Conservation (phyloP, 2,113 vertebrate species). For the Vidua chalybeata region DNA sequence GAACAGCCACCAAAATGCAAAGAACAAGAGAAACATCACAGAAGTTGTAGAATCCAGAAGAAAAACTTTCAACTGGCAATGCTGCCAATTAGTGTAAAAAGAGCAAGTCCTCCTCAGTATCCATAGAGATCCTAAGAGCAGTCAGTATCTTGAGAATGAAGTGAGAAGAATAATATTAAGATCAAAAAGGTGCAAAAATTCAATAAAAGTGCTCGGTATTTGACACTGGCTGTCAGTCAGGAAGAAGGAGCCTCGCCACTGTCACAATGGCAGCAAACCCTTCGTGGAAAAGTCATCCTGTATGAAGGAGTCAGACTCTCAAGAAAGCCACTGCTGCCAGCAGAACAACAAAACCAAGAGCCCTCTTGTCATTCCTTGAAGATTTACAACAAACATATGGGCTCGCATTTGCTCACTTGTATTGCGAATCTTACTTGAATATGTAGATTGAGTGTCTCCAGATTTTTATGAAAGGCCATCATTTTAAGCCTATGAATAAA, state of each 20-base stretch:
- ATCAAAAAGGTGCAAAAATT: neutral
- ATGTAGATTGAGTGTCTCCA: neutral
- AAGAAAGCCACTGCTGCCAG: neutral
- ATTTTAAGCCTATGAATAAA: constrained; percentile 33
- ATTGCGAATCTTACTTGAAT: neutral
- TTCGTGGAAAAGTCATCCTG: fast-evolving
- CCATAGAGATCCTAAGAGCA: neutral
- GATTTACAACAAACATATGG: neutral
- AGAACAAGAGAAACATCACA: neutral
- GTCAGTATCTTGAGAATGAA: neutral
- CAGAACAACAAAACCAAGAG: neutral
- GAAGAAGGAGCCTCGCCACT: neutral
- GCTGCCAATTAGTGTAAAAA: neutral
- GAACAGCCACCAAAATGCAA: neutral
- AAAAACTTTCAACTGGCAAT: neutral
- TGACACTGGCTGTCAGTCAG: neutral
- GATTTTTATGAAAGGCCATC: constrained; percentile 10
- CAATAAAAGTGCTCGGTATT: neutral
- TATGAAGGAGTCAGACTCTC: neutral
- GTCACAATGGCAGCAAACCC: neutral
- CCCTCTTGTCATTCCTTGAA: neutral
- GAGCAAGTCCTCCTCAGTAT: neutral
- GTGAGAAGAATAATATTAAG: neutral
- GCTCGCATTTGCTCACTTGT: neutral
- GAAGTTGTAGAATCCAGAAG: neutral